Evolutionary conservation across 2,113 vertebrate genomes (phyloP).

Genomic region (Seriola aureovittata): DNA sequence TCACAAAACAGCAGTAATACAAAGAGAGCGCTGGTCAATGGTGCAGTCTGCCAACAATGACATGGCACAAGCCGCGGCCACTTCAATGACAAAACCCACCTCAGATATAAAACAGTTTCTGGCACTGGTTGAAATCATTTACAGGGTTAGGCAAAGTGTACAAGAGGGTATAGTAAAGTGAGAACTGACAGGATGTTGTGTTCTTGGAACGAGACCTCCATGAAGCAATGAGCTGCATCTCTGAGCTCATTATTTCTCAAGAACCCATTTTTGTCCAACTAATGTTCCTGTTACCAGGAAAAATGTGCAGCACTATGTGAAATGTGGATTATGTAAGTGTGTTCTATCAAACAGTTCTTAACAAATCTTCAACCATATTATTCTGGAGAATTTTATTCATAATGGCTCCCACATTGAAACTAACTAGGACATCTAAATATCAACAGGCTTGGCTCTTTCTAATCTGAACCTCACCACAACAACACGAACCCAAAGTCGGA

Average conservation of each 20-base stretch:
- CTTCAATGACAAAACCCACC: slow-evolving; percentile 37
- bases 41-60: slow-evolving; percentile 13
- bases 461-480: slow-evolving; percentile 51
- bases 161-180: slow-evolving; percentile 22
- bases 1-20: not conserved
- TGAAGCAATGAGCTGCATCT: slow-evolving; percentile 9
- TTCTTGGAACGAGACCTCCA: slow-evolving; percentile 16
- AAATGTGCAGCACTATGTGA: not conserved
- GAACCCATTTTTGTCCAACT: not conserved
- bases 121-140: slow-evolving; percentile 38
- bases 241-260: slow-evolving; percentile 47
- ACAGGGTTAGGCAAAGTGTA: slow-evolving; percentile 27
- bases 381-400: slow-evolving; percentile 15
- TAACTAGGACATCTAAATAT: slow-evolving; percentile 21
- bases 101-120: slow-evolving; percentile 20
- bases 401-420: slow-evolving; percentile 20
- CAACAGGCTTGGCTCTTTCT: not conserved
- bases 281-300: slow-evolving; percentile 5
- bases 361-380: slow-evolving; percentile 28
- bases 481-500: slow-evolving; percentile 50
- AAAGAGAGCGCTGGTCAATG: not conserved
- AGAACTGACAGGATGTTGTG: slow-evolving; percentile 27
- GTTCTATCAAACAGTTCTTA: slow-evolving; percentile 34
- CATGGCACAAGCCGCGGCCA: slow-evolving; percentile 27
- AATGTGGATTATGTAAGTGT: slow-evolving; percentile 26